These are phyloP conservation scores for Diaprepes abbreviatus DNA, from an alignment of 2,888 invertebrate genomes.

Conservation along the genomic window DNA sequence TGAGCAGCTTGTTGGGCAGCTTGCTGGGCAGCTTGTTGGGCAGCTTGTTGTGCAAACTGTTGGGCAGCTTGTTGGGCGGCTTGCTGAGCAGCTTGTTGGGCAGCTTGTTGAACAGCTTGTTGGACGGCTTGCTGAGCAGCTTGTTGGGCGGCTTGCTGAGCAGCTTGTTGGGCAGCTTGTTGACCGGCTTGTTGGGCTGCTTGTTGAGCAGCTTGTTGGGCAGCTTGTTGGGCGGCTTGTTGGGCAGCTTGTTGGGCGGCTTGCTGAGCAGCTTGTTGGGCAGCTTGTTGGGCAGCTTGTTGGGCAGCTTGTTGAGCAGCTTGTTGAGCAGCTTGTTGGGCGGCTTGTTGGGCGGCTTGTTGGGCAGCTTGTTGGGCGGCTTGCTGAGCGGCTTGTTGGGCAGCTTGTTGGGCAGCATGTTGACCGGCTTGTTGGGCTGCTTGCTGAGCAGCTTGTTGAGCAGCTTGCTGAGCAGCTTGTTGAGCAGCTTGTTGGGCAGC, in stretches of 20 bases:
- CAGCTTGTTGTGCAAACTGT: too few species aligned
- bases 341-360: conserved; percentile 2
- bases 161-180: neutral
- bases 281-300: too few species aligned
- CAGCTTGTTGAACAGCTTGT: neutral
- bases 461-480: conserved; percentile 14
- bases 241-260: conserved; percentile 6
- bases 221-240: too few species aligned
- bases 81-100: too few species aligned
- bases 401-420: conserved; percentile 11
- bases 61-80: too few species aligned
- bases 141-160: neutral
- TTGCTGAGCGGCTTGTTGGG: too few species aligned
- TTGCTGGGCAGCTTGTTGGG: too few species aligned
- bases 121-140: too few species aligned
- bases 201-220: conserved; percentile 16
- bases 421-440: conserved; percentile 14
- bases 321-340: neutral
- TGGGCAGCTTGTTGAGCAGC: conserved; percentile 11
- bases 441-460: conserved; percentile 14
- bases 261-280: neutral
- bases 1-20: too few species aligned
- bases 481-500: conserved; percentile 17
- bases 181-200: neutral
- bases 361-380: too few species aligned